A percentile compares a stretch with the other conserved stretches of the same genome.
Evolutionary conservation across 1,140 invertebrate genomes (phyloP).

Genomic region (Archegozetes longisetosus): DNA sequence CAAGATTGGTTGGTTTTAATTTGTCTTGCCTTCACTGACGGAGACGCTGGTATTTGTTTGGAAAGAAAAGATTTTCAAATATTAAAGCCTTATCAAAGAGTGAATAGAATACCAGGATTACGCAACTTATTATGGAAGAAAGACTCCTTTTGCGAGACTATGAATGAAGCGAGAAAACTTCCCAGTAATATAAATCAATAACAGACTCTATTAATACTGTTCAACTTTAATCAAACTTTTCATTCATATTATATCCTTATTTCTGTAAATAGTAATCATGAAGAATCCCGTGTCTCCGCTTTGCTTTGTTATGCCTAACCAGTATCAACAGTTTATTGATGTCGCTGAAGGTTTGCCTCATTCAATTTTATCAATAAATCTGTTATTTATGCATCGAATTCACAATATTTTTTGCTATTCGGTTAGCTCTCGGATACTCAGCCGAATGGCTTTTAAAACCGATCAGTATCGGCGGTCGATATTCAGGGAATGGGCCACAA

Average conservation of each 20-base stretch:
- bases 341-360: slow-evolving; percentile 18
- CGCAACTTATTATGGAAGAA: slow-evolving; percentile 15
- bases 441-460: slow-evolving; percentile 23
- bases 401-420: not conserved
- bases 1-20: not conserved
- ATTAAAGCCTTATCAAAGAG: slow-evolving; percentile 10
- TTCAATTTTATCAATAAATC: not conserved
- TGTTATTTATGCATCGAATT: not conserved
- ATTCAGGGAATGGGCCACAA: not conserved
- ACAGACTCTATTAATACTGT: no score
- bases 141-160: slow-evolving; percentile 17
- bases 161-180: slow-evolving; percentile 13
- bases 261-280: not conserved
- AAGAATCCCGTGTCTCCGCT: slow-evolving; percentile 13
- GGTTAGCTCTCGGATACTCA: slow-evolving; percentile 18
- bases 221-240: no score
- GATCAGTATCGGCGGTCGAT: slow-evolving; percentile 8
- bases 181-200: slow-evolving; percentile 8
- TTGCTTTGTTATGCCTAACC: slow-evolving; percentile 23
- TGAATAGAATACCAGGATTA: slow-evolving; percentile 17
- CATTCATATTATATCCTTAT: no score
- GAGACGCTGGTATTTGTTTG: not conserved
- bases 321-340: slow-evolving; percentile 23
- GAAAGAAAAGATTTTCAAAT: not conserved
- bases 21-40: not conserved